Base-by-base conservation (phyloP, 2,888 invertebrate species). In the Eupithecia inturbata region DNA sequence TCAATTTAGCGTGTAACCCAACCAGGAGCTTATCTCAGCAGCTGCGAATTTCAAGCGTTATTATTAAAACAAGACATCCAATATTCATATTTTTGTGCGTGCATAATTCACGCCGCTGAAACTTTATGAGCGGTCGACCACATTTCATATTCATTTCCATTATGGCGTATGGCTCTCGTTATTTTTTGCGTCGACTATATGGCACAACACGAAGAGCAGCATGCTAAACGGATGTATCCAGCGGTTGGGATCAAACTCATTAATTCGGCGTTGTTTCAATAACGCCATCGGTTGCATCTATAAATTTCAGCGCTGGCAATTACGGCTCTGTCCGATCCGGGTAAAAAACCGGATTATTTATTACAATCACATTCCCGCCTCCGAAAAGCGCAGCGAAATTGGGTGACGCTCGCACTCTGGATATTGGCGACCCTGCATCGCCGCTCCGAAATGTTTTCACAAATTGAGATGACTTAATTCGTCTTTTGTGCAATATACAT, bases 181-280 rank as follows among this genome's bases (percentile, higher is more conserved):
- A 72, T 69, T 68, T 73, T 75, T 67, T 45, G 71, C 60, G n/a
- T 36, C 22, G 36, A 5, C 10, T 64, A 33, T 33, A 64, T 57
- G 63, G 26, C 5, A 26, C 22, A 57, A 26, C 14, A 14, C 26
- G 57, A 26, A 57, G 57, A 26, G 26, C 49, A 26, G 53, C 41
- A 10, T 36, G 53, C n/a, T 62, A 39, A 70, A 36, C 28, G 68
- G 19, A 72, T 72, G 73, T 73, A 70, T 73, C 68, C 31, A 39
- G 73, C 69, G 57, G 66, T 28, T 49, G 26, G 76, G 77, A 80
- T 82, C 78, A 80, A 75, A 80, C 78, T 80, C 82, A 82, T 82
- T 81, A 82, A 82, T 81, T 78, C 77, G 75, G 67, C 75, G 77
- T 81, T 82, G 83, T 85, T 81, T 80, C 81, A 81, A 79, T 81